Percentiles rank a stretch among this genome's conserved stretches.
phyloP scores from a whole-genome alignment of 2,797 vertebrate species.

The Parotocinclus haroldoi region DNA sequence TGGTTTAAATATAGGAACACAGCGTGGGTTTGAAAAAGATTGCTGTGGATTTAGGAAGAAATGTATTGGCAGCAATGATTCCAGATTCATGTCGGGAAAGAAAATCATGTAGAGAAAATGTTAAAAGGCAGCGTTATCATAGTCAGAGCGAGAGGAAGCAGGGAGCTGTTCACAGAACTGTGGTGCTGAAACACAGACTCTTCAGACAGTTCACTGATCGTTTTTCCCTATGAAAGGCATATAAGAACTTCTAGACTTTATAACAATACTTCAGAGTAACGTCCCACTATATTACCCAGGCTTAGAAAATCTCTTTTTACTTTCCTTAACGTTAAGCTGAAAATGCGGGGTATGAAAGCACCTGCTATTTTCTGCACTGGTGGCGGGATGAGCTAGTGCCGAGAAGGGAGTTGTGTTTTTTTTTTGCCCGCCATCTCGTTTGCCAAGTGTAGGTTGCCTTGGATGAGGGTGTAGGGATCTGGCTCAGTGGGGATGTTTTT shows the following conservation, averaged over 20 bases:
- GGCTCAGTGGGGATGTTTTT: conserved; percentile 58
- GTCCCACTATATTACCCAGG: conserved; percentile 39
- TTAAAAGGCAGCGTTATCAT: too few species aligned
- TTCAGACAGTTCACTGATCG: conserved; percentile 15
- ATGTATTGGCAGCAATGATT: too few species aligned
- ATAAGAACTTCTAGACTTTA: conserved; percentile 27
- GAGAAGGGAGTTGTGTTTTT: conserved; percentile 42
- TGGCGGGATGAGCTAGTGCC: conserved; percentile 42
- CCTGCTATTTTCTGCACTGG: conserved; percentile 48
- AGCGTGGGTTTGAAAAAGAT: too few species aligned
- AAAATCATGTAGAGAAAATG: too few species aligned
- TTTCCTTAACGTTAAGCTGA: conserved; percentile 52
- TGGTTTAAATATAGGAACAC: too few species aligned
- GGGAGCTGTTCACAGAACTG: conserved; percentile 36
- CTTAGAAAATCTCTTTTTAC: conserved; percentile 44
- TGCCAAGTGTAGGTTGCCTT: conserved; percentile 74
- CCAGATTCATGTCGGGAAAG: too few species aligned
- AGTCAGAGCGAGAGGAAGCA: too few species aligned
- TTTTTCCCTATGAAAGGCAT: conserved; percentile 26
- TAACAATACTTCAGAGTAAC: conserved; percentile 37
- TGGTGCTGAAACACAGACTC: conserved; percentile 41
- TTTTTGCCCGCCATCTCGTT: conserved; percentile 58
- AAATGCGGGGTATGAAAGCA: conserved; percentile 47
- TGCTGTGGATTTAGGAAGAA: too few species aligned
- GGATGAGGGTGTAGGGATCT: conserved; percentile 59